Evolutionary conservation across 2,797 vertebrate genomes (phyloP).

Genomic region (Choloepus didactylus): DNA sequence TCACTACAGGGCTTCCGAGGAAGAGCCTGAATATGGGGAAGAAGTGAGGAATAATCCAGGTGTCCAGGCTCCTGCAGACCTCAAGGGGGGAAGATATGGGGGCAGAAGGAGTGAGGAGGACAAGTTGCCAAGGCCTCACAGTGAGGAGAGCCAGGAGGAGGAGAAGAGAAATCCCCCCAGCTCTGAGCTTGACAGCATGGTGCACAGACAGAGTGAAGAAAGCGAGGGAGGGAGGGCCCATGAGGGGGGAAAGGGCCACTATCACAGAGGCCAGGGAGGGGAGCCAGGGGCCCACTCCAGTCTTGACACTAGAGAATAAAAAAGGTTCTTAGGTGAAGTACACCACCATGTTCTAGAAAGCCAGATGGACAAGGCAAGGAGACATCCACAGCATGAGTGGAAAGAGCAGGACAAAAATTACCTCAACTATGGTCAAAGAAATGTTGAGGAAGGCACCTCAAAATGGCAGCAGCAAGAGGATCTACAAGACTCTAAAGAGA

Average conservation of each 20-base stretch:
- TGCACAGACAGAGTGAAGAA: slow-evolving; percentile 18
- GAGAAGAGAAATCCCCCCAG: slow-evolving; percentile 66
- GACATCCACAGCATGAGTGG: slow-evolving; percentile 53
- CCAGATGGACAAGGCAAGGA: slow-evolving; percentile 75
- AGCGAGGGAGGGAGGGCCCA: slow-evolving; percentile 14
- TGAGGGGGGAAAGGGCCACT: slow-evolving; percentile 26
- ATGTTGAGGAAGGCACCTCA: slow-evolving; percentile 74
- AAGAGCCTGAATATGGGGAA: slow-evolving; percentile 82
- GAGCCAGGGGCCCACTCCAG: slow-evolving; percentile 51
- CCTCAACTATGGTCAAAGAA: slow-evolving; percentile 85
- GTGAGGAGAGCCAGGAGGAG: slow-evolving; percentile 82
- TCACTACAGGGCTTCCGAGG: slow-evolving; percentile 81
- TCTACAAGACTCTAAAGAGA: slow-evolving; percentile 75
- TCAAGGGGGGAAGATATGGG: slow-evolving; percentile 43
- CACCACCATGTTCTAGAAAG: slow-evolving; percentile 53
- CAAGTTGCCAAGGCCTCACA: slow-evolving; percentile 72
- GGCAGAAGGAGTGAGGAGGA: slow-evolving; percentile 79
- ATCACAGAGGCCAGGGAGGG: slow-evolving; percentile 62
- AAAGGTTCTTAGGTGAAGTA: slow-evolving; percentile 80
- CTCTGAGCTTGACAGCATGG: slow-evolving; percentile 81
- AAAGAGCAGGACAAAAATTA: slow-evolving; percentile 85
- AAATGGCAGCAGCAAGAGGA: slow-evolving; percentile 77
- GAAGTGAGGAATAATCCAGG: slow-evolving; percentile 69
- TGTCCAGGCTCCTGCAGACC: slow-evolving; percentile 67
- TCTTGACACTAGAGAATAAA: slow-evolving; percentile 74